These are phyloP conservation scores for Sebastes schlegelii DNA, from an alignment of 2,113 vertebrate genomes.

Conservation along the genomic window DNA sequence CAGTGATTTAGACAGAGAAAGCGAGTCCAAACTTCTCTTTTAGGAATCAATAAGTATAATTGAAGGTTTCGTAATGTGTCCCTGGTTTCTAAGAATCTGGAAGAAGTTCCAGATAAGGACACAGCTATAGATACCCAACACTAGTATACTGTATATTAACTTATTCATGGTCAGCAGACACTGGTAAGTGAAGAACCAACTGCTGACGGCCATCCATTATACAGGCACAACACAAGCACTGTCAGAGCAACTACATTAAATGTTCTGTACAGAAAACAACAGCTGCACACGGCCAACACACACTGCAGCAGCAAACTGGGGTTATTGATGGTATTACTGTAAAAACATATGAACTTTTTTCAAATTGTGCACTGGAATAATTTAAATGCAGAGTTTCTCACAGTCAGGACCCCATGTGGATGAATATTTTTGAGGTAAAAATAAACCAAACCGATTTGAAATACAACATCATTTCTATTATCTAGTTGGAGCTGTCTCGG, in stretches of 20 bases:
- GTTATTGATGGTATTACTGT: background rate
- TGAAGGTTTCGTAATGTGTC: background rate
- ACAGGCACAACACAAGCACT: constrained; percentile 37
- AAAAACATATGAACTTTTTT: background rate
- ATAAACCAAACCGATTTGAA: background rate
- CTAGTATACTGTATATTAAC: background rate
- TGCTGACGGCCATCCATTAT: constrained; percentile 31
- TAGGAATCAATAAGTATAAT: background rate
- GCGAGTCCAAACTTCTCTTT: background rate
- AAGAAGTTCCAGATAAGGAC: background rate
- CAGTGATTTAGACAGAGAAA: background rate
- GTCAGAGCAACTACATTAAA: constrained; percentile 31
- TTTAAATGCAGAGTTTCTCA: too few relatives aligned
- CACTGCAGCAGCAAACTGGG: background rate
- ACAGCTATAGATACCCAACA: background rate
- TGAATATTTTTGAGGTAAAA: background rate
- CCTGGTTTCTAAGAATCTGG: background rate
- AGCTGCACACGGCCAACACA: background rate
- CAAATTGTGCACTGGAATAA: background rate
- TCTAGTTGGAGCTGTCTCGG: background rate
- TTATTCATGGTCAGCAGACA: constrained; percentile 41
- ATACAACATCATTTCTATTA: background rate
- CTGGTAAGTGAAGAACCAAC: constrained; percentile 1
- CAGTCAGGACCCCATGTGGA: too few relatives aligned
- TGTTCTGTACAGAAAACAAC: constrained; percentile 12